Evolutionary conservation across 2,113 vertebrate genomes (phyloP), one percentile per base, ranked within the genome.

Genomic region (Lophius piscatorius): DNA sequence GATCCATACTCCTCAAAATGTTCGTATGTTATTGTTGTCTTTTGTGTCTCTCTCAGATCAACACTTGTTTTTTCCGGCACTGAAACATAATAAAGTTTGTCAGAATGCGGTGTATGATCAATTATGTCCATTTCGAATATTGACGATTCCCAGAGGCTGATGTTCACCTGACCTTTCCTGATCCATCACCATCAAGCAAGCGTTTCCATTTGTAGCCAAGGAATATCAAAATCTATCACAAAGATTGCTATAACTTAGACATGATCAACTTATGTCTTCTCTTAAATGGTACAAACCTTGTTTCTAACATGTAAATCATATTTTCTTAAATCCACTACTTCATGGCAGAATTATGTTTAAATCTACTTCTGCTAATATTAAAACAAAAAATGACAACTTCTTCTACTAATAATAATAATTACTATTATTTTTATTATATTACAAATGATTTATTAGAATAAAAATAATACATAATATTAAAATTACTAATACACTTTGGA

Each of bases 41-140:
- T 69, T 47, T 51, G 55, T 49, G 36, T 41, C 34, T 48, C 45
- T 21, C 51, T 44, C 9, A 52, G 40, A 20, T 55, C 47, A 67
- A 40, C 6, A 31, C 47, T 42, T 7, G 34, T 31, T 50, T 61
- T 68, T 59, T 49, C 17, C 13, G 18, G 38, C 26, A 6, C 47
- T 36, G 36, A 47, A 31, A 46, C 11, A 42, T 46, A 21, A 66
- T 67, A 34, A 17, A 2, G 24, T 60, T 28, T 28, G 4, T 8
- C 4, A 28, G 29, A 31, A 31, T 10, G 29, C n/a, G n/a, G n/a
- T n/a, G n/a, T n/a, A n/a, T n/a, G n/a, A n/a, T n/a, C n/a, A n/a
- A n/a, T n/a, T n/a, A n/a, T n/a, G n/a, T n/a, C n/a, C n/a, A n/a
- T n/a, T n/a, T 5, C 9, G 2, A 31, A 7, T 68, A 8, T 57